A percentile compares a stretch with the other conserved stretches of the same genome.
These are phyloP conservation scores for Heliconius nattereri DNA, from an alignment of 1,140 invertebrate species.

Conservation along the genomic window DNA sequence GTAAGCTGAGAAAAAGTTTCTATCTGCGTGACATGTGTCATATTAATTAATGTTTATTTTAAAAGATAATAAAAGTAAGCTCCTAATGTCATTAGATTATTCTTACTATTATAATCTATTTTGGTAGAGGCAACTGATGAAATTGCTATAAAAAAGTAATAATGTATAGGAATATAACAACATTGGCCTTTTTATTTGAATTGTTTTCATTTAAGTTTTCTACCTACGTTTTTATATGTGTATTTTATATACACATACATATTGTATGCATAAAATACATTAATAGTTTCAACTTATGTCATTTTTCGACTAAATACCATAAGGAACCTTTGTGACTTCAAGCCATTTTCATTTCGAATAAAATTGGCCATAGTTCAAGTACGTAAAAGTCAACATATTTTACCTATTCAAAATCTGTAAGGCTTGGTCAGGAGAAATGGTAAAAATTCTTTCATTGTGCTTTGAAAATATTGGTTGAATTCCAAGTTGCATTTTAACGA, in stretches of 20 bases:
- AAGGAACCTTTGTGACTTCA: conserved; percentile 24
- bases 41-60: too few species aligned
- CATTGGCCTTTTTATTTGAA: too few species aligned
- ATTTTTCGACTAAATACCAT: conserved; percentile 1
- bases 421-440: conserved; percentile 8
- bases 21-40: too few species aligned
- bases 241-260: not conserved
- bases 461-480: conserved; percentile 9
- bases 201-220: not conserved
- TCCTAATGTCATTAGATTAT: too few species aligned
- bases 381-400: conserved; percentile 29
- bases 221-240: not conserved
- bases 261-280: not conserved
- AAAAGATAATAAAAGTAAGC: too few species aligned
- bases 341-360: conserved; percentile 25
- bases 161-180: too few species aligned
- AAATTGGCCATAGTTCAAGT: conserved; percentile 30
- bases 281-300: not conserved
- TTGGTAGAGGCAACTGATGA: too few species aligned
- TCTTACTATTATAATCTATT: too few species aligned
- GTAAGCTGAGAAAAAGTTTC: too few species aligned
- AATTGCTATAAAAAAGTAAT: too few species aligned
- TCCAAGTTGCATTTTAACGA: not conserved
- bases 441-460: not conserved
- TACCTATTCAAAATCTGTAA: conserved; percentile 26